A percentile compares a stretch with the other conserved stretches of the same genome.
Evolutionary conservation across 1,140 invertebrate genomes (phyloP).

Genomic region (Pogonognathellus flavescens): DNA sequence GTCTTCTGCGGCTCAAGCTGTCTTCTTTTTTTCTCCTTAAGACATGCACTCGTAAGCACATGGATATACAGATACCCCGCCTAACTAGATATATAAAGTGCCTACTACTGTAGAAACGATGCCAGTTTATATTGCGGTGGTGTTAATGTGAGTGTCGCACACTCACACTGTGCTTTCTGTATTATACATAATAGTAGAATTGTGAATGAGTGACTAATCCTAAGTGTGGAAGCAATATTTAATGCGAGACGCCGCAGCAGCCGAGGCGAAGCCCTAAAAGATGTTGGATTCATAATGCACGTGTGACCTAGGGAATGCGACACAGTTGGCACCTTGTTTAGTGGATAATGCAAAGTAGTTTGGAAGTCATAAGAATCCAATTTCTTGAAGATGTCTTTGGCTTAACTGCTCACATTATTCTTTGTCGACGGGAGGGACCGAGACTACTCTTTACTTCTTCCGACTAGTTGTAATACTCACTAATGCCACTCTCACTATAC

Average conservation of each 20-base stretch:
- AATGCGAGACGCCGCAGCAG: conserved; percentile 28
- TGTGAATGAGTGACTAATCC: conserved; percentile 21
- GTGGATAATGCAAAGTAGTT: conserved; percentile 60
- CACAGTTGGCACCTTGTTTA: conserved; percentile 65
- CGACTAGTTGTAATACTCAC: not conserved
- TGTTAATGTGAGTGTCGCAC: not conserved
- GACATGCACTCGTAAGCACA: too few species aligned
- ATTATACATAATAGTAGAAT: not conserved
- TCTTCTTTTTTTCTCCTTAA: too few species aligned
- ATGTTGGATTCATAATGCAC: conserved; percentile 60
- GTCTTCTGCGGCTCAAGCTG: too few species aligned
- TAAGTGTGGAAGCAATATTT: conserved; percentile 31
- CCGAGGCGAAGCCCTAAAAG: conserved; percentile 1
- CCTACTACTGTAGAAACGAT: too few species aligned
- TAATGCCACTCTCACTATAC: not conserved
- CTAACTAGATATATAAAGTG: too few species aligned
- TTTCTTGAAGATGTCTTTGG: conserved; percentile 64
- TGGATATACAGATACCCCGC: too few species aligned
- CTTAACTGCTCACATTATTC: conserved; percentile 65
- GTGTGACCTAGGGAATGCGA: conserved; percentile 65
- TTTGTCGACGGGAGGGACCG: conserved; percentile 58
- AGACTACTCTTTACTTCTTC: not conserved
- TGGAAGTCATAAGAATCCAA: conserved; percentile 66
- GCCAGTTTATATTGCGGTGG: too few species aligned
- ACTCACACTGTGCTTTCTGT: not conserved